Percentiles rank a stretch among this genome's conserved stretches.
These are phyloP conservation scores for Caerostris darwini DNA, from an alignment of 1,140 invertebrate genomes.

Conservation along the genomic window DNA sequence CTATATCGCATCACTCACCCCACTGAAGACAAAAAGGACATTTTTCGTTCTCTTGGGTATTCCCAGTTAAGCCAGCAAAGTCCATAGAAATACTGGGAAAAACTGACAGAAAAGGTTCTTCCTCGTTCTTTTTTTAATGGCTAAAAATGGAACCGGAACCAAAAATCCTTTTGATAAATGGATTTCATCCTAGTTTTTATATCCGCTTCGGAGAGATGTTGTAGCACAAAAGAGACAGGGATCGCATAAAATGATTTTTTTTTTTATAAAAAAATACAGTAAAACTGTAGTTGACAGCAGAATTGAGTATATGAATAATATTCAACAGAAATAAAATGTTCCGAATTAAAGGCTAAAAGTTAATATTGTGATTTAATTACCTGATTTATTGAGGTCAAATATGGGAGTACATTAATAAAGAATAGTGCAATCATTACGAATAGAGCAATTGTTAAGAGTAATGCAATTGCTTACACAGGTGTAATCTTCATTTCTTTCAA, in stretches of 20 bases:
- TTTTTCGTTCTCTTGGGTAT: not conserved
- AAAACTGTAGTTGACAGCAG: conserved; percentile 25
- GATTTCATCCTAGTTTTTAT: conserved; percentile 15
- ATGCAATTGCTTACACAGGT: too few species aligned
- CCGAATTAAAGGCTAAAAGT: not conserved
- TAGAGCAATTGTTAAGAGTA: too few species aligned
- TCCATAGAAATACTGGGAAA: not conserved
- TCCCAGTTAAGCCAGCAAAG: not conserved
- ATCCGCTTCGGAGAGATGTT: conserved; percentile 2
- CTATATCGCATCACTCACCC: not conserved
- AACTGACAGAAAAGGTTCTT: not conserved
- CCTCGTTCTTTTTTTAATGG: conserved; percentile 1
- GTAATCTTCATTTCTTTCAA: too few species aligned
- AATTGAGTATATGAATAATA: conserved; percentile 34
- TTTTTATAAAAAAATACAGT: not conserved
- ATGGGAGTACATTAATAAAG: too few species aligned
- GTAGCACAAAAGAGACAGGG: not conserved
- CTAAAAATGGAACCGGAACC: conserved; percentile 35
- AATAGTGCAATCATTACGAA: too few species aligned
- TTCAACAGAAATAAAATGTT: not conserved
- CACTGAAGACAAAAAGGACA: not conserved
- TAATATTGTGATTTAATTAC: conserved; percentile 9
- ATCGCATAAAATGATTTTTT: not conserved
- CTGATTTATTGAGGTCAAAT: not conserved
- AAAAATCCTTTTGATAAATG: conserved; percentile 41